Conservation (phyloP, 1,140 invertebrate genomes). For the Euborellia annulipes region DNA sequence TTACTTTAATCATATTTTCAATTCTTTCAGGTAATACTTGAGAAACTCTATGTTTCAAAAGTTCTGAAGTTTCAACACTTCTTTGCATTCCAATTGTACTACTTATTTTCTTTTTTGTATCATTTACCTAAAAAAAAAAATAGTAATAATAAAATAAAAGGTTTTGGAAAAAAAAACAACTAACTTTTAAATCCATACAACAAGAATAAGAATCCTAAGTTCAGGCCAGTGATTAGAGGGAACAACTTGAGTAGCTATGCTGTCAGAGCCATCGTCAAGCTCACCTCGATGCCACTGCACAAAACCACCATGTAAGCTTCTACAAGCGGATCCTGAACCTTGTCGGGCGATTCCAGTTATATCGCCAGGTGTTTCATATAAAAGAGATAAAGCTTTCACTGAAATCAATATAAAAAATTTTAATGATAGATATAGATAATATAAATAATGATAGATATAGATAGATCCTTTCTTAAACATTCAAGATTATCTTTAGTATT, state of each 20-base stretch:
- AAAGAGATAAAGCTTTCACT: constrained; percentile 54
- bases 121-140: constrained; percentile 45
- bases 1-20: constrained; percentile 42
- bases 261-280: constrained; percentile 57
- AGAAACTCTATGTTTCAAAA: constrained; percentile 59
- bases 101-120: constrained; percentile 66
- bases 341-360: constrained; percentile 67
- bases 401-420: constrained; percentile 16
- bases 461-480: constrained; percentile 2
- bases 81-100: constrained; percentile 87
- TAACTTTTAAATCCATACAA: constrained; percentile 37
- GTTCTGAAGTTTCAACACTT: constrained; percentile 62
- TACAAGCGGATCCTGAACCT: constrained; percentile 92
- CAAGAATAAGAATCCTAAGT: constrained; percentile 76
- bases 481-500: background rate
- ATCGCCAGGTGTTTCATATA: constrained; percentile 65
- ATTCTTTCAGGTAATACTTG: constrained; percentile 56
- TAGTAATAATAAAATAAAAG: constrained; percentile 2
- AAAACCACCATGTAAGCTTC: constrained; percentile 89
- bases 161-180: background rate
- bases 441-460: constrained; percentile 1
- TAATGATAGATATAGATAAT: too few species aligned
- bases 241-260: constrained; percentile 59
- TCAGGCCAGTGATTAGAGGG: constrained; percentile 74
- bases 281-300: constrained; percentile 73